phyloP scores from a whole-genome alignment of 2,113 vertebrate genomes.

The Xiphorhynchus elegans region DNA sequence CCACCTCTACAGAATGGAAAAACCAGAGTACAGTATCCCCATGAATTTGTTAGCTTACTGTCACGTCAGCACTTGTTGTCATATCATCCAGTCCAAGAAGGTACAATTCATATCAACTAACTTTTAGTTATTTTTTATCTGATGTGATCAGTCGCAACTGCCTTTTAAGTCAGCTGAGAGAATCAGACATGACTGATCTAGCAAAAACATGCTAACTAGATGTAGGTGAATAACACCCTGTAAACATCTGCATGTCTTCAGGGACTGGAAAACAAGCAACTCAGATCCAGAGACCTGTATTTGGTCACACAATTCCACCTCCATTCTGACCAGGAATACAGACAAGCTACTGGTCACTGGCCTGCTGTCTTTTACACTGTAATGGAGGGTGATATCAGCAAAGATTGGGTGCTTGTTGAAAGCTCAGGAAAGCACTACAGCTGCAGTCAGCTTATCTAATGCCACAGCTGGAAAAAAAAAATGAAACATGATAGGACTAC shows the following conservation, averaged over 20 bases:
- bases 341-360: neutral
- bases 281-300: neutral
- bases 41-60: neutral
- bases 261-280: neutral
- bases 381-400: neutral
- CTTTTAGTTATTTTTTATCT: neutral
- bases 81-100: neutral
- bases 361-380: neutral
- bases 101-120: neutral
- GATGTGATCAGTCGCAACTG: neutral
- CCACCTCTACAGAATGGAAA: neutral
- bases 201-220: neutral
- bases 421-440: neutral
- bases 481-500: neutral
- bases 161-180: neutral
- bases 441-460: neutral
- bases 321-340: neutral
- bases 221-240: neutral
- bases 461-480: neutral
- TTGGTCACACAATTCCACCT: neutral
- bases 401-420: neutral
- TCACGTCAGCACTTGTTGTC: neutral
- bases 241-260: neutral
- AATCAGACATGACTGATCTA: neutral
- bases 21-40: accelerated